Evolutionary conservation across 2,797 vertebrate species (phyloP).

Genomic region (Pipistrellus nathusii): DNA sequence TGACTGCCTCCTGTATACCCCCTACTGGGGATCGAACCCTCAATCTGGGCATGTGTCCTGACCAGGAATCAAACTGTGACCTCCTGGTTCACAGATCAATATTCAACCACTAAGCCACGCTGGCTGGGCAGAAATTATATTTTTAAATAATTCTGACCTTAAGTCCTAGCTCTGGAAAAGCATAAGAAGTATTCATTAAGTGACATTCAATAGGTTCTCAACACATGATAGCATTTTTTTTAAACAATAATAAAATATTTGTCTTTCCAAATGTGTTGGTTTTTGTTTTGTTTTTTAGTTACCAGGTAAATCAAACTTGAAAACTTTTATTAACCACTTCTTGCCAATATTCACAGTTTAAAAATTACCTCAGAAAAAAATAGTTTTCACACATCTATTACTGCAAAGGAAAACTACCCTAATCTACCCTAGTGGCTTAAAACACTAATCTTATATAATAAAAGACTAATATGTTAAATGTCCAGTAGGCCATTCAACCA

Average conservation of each 20-base stretch:
- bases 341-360: not conserved
- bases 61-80: no score
- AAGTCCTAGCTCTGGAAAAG: not conserved
- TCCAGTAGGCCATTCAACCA: no score
- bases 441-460: not conserved
- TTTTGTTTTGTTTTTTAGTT: not conserved
- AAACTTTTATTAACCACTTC: not conserved
- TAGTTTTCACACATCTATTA: not conserved
- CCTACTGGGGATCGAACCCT: no score
- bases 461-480: no score
- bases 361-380: conserved; percentile 34
- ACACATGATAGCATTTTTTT: not conserved
- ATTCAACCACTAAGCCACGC: no score
- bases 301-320: conserved; percentile 36
- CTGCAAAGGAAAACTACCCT: not conserved
- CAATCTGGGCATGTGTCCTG: no score
- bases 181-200: not conserved
- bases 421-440: not conserved
- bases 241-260: conserved; percentile 13
- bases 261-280: not conserved
- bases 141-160: not conserved
- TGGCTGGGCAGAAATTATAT: not conserved
- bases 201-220: not conserved
- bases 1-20: no score
- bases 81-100: no score